phyloP scores from a whole-genome alignment of 2,797 vertebrate genomes.

The Rhinophrynus dorsalis region DNA sequence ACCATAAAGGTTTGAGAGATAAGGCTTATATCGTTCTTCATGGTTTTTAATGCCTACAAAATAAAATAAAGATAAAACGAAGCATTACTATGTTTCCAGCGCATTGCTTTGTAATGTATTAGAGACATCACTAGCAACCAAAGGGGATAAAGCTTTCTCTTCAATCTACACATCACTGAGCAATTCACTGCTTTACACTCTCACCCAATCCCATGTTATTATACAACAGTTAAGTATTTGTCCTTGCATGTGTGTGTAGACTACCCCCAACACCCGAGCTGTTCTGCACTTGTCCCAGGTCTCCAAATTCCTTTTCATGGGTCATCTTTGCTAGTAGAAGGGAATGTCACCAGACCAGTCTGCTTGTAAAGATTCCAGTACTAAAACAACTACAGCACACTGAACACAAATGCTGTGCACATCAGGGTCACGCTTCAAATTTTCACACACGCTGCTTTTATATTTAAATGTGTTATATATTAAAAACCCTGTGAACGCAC shows the following conservation, averaged over 20 bases:
- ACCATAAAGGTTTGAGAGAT: too few relatives aligned
- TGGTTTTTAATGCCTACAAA: too few relatives aligned
- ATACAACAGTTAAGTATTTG: too few relatives aligned
- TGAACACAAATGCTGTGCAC: neutral
- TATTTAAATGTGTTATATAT: neutral
- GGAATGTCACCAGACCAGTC: conserved; percentile 21
- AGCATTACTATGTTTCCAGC: too few relatives aligned
- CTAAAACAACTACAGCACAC: neutral
- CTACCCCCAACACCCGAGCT: neutral
- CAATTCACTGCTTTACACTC: neutral
- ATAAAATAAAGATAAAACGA: too few relatives aligned
- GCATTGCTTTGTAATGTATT: too few relatives aligned
- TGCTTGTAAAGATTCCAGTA: neutral
- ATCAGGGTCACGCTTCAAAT: neutral
- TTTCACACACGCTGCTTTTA: neutral
- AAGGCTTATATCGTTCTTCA: too few relatives aligned
- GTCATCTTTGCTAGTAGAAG: neutral
- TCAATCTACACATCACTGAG: too few relatives aligned
- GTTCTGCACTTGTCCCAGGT: neutral
- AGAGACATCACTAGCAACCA: too few relatives aligned
- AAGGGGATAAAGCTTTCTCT: too few relatives aligned
- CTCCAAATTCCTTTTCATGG: neutral
- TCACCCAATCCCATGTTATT: neutral
- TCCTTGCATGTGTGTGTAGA: too few relatives aligned
- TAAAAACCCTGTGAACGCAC: neutral